phyloP scores from a whole-genome alignment of 1,140 invertebrate species.

The Bombus waltoni region DNA sequence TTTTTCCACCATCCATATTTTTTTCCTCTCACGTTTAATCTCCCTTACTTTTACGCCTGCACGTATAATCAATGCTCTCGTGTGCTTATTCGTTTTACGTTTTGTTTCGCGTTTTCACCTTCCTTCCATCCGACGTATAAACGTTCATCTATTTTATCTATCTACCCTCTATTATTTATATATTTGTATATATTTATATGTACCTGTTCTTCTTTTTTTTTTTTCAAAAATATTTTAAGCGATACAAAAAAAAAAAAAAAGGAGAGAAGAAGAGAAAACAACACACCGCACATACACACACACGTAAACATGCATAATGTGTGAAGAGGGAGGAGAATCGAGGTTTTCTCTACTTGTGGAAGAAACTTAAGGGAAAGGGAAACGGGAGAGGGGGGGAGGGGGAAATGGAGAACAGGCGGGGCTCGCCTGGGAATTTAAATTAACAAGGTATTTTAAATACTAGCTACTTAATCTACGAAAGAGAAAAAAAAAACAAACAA shows the following conservation, averaged over 20 bases:
- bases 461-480: slow-evolving; percentile 75
- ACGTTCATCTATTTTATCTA: slow-evolving; percentile 53
- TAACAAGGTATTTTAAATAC: slow-evolving; percentile 64
- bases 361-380: not conserved
- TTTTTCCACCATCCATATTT: not conserved
- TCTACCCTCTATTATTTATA: slow-evolving; percentile 31
- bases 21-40: not conserved
- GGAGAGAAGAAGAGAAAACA: slow-evolving; percentile 28
- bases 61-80: slow-evolving; percentile 7
- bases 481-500: slow-evolving; percentile 69
- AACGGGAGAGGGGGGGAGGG: not conserved
- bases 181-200: slow-evolving; percentile 10
- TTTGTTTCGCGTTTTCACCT: slow-evolving; percentile 12
- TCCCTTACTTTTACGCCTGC: slow-evolving; percentile 47
- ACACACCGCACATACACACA: slow-evolving; percentile 47
- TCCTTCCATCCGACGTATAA: slow-evolving; percentile 24
- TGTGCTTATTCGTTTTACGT: slow-evolving; percentile 9
- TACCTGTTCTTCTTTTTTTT: slow-evolving; percentile 4
- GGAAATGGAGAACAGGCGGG: not conserved
- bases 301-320: slow-evolving; percentile 69
- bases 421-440: slow-evolving; percentile 57
- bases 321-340: slow-evolving; percentile 27
- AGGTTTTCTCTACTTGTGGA: slow-evolving; percentile 39
- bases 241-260: slow-evolving; percentile 40
- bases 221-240: slow-evolving; percentile 31